These are phyloP conservation scores for Platyrinchus mystaceus DNA, from an alignment of 2,797 vertebrate species.

Conservation along the genomic window DNA sequence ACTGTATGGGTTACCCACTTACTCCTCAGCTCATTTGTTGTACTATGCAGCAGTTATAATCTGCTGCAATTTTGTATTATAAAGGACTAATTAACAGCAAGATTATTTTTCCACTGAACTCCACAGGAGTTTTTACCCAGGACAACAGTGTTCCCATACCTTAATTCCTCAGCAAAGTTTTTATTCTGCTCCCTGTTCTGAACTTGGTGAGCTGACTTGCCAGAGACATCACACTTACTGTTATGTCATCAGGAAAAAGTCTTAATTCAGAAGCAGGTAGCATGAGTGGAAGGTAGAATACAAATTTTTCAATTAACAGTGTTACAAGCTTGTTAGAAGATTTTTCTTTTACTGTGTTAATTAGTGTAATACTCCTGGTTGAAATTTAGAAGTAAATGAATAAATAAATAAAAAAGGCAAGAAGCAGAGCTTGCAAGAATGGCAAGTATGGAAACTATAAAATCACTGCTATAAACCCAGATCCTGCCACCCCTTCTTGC, in stretches of 20 bases:
- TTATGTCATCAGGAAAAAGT: not conserved
- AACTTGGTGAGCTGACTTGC: not conserved
- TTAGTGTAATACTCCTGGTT: not conserved
- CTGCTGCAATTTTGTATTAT: not conserved
- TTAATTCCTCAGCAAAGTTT: not conserved
- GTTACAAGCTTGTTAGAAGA: not conserved
- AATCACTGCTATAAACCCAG: not conserved
- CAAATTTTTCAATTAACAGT: not conserved
- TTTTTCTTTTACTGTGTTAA: not conserved
- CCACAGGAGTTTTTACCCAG: not conserved
- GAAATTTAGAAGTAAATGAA: not conserved
- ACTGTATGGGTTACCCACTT: not conserved
- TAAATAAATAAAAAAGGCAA: not conserved
- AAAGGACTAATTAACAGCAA: not conserved
- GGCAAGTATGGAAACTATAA: not conserved
- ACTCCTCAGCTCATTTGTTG: not conserved
- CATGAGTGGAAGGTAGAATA: not conserved
- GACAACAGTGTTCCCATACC: not conserved
- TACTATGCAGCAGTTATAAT: not conserved
- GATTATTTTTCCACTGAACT: not conserved
- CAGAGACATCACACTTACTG: not conserved
- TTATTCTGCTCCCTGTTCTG: fast-evolving
- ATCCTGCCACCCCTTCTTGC: not conserved
- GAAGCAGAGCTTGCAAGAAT: not conserved
- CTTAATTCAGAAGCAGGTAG: not conserved